Evolutionary conservation across 2,888 invertebrate species (phyloP).

Genomic region (Caenorhabditis uteleia): DNA sequence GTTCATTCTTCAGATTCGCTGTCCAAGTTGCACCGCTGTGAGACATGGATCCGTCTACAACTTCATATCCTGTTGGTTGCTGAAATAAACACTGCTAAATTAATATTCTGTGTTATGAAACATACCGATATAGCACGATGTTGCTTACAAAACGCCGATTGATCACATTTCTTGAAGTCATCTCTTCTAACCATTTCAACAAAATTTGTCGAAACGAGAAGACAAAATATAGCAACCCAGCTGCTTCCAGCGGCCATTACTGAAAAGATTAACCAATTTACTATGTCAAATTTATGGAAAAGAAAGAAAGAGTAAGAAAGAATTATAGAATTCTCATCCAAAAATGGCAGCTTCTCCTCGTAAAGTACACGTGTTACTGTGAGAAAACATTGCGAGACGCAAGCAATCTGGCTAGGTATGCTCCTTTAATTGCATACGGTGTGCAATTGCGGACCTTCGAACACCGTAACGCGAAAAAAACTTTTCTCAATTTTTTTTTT

Average conservation of each 20-base stretch:
- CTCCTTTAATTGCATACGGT: too few relatives aligned
- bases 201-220: slow-evolving; percentile 9
- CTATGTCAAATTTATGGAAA: too few relatives aligned
- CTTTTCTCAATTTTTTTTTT: too few relatives aligned
- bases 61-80: slow-evolving; percentile 55
- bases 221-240: slow-evolving; percentile 6
- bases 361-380: too few relatives aligned
- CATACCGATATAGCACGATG: slow-evolving; percentile 49
- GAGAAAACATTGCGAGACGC: too few relatives aligned
- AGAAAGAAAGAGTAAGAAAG: too few relatives aligned
- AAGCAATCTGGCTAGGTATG: too few relatives aligned
- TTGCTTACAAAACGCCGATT: slow-evolving; percentile 65
- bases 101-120: slow-evolving; percentile 7
- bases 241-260: slow-evolving; percentile 38
- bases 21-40: slow-evolving; percentile 26
- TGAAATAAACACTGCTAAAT: slow-evolving; percentile 30
- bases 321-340: too few relatives aligned
- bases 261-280: slow-evolving; percentile 12
- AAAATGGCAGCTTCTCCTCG: too few relatives aligned
- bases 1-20: slow-evolving; percentile 27
- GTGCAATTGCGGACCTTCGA: too few relatives aligned
- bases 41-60: slow-evolving; percentile 29
- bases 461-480: too few relatives aligned
- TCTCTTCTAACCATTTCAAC: slow-evolving; percentile 52
- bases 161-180: slow-evolving; percentile 68